Conservation (phyloP, 2,888 invertebrate species). For the Myathropa florea region DNA sequence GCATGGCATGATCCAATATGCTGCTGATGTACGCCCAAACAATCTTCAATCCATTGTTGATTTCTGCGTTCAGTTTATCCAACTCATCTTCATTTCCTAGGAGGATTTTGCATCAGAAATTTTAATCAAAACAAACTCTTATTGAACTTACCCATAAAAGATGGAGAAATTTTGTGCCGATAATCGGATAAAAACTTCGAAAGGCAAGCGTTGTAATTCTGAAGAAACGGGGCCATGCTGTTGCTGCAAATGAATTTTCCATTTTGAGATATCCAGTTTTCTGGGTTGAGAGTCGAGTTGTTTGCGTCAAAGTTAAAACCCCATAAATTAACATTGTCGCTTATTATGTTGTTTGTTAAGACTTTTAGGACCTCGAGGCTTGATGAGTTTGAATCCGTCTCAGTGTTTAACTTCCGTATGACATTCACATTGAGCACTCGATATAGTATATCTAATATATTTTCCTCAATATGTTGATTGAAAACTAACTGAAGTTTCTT, state of each 20-base stretch:
- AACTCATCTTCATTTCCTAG: background rate
- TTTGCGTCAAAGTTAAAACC: background rate
- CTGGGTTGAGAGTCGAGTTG: background rate
- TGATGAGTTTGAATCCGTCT: conserved; percentile 77
- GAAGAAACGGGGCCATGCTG: conserved; percentile 75
- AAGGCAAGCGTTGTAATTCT: conserved; percentile 75
- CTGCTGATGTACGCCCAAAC: conserved; percentile 91
- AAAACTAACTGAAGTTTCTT: conserved; percentile 73
- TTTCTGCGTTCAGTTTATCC: background rate
- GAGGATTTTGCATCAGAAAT: background rate
- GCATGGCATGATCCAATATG: conserved; percentile 89
- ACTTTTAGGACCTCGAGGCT: conserved; percentile 79
- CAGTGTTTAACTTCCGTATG: conserved; percentile 73
- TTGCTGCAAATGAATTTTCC: conserved; percentile 70
- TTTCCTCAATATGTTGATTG: conserved; percentile 77
- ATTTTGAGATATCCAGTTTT: background rate
- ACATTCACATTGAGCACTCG: conserved; percentile 74
- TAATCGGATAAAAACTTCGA: conserved; percentile 76
- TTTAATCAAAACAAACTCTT: background rate
- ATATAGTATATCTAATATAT: conserved; percentile 76
- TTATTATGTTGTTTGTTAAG: conserved; percentile 75
- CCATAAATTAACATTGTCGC: conserved; percentile 7
- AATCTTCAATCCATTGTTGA: conserved; percentile 20
- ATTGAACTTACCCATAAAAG: conserved; percentile 18
- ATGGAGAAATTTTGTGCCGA: conserved; percentile 13